Conservation (phyloP, 2,888 invertebrate species). For the Chloroclystis v-ata region DNA sequence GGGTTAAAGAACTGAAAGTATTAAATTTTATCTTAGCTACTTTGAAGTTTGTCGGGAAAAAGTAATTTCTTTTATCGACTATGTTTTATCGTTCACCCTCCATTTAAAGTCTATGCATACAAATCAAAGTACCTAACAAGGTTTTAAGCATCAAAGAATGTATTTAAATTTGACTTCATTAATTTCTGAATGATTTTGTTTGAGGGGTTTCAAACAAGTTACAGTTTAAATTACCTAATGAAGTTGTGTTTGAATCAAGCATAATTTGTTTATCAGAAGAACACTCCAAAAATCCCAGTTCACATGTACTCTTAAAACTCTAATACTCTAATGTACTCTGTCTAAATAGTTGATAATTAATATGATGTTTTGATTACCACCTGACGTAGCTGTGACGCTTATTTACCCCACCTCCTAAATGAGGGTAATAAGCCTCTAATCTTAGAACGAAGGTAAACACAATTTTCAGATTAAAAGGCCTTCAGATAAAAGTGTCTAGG, state of each 20-base stretch:
- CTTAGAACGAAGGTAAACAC: constrained; percentile 4
- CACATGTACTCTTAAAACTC: too few relatives aligned
- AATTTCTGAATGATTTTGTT: constrained; percentile 4
- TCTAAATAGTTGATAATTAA: too few relatives aligned
- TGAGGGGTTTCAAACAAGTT: neutral
- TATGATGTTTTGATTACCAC: too few relatives aligned
- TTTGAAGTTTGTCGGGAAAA: neutral
- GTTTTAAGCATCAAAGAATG: constrained; percentile 31
- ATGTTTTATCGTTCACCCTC: neutral
- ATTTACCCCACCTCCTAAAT: neutral
- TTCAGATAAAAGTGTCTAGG: constrained; percentile 6
- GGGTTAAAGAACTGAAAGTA: too few relatives aligned
- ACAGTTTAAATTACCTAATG: neutral
- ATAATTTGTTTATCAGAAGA: too few relatives aligned
- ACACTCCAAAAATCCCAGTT: too few relatives aligned
- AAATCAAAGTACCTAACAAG: constrained; percentile 4
- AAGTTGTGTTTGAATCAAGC: too few relatives aligned
- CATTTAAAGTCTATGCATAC: constrained; percentile 26
- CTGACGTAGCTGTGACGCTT: neutral
- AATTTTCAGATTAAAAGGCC: constrained; percentile 2
- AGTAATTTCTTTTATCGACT: too few relatives aligned
- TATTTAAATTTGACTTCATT: constrained; percentile 6
- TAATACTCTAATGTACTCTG: too few relatives aligned
- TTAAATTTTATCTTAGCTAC: too few relatives aligned
- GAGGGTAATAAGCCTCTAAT: constrained; percentile 2